phyloP scores from a whole-genome alignment of 2,113 vertebrate species.

The Notechis scutatus region DNA sequence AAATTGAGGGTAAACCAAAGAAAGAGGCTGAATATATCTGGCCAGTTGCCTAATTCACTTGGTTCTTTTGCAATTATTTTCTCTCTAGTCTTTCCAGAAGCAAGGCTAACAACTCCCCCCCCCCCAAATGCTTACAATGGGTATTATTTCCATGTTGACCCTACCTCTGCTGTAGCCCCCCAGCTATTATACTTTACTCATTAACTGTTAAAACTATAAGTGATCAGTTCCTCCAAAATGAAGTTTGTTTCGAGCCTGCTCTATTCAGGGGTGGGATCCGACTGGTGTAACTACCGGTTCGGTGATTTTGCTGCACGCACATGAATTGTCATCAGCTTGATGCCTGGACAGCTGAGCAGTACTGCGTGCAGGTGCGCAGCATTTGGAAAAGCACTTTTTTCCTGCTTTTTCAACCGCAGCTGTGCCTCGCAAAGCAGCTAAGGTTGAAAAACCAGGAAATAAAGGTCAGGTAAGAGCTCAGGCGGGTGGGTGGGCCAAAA shows the following conservation, averaged over 20 bases:
- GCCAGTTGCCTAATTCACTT: neutral
- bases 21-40: neutral
- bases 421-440: too few species aligned
- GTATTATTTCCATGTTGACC: neutral
- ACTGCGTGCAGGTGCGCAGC: too few species aligned
- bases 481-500: too few species aligned
- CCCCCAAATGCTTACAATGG: neutral
- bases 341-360: too few species aligned
- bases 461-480: too few species aligned
- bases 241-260: neutral
- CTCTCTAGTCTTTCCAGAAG: neutral
- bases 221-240: neutral
- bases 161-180: neutral
- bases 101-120: neutral
- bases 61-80: neutral
- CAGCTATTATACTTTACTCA: neutral
- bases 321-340: too few species aligned
- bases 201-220: neutral
- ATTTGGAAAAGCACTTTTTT: too few species aligned
- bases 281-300: too few species aligned
- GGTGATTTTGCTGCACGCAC: too few species aligned
- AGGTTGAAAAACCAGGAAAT: too few species aligned
- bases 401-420: too few species aligned
- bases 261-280: too few species aligned
- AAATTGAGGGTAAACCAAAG: neutral